phyloP scores from a whole-genome alignment of 2,797 vertebrate genomes.

The Myotis pilosus region DNA sequence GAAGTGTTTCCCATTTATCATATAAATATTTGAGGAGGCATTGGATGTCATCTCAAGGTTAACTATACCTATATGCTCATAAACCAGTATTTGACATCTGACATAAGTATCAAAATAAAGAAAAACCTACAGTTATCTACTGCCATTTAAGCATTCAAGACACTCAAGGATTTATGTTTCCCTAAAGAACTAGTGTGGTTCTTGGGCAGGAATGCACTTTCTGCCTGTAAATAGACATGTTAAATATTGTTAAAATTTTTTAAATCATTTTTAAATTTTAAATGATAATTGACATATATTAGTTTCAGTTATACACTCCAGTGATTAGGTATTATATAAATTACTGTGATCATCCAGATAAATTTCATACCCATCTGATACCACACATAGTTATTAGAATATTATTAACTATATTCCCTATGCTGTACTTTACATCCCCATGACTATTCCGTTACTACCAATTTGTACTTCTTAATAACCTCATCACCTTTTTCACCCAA shows the following conservation, averaged over 20 bases:
- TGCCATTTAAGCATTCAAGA: conserved; percentile 17
- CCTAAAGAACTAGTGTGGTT: conserved; percentile 2
- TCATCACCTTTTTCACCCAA: background rate
- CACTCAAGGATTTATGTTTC: conserved; percentile 40
- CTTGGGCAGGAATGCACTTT: conserved; percentile 12
- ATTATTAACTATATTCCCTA: background rate
- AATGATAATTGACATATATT: background rate
- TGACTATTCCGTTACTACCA: background rate
- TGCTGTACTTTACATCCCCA: background rate
- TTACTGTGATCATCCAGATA: background rate
- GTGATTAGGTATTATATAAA: background rate
- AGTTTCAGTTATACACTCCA: background rate
- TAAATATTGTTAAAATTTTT: background rate
- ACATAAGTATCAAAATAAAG: background rate
- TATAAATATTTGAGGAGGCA: conserved; percentile 33
- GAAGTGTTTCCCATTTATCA: conserved; percentile 46
- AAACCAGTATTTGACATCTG: background rate
- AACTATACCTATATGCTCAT: background rate
- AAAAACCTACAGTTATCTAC: background rate
- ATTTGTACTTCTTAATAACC: background rate
- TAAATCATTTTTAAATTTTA: background rate
- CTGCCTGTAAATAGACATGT: conserved; percentile 1
- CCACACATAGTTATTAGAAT: background rate
- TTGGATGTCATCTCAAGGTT: conserved; percentile 49
- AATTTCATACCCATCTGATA: background rate